phyloP scores from a whole-genome alignment of 2,113 vertebrate genomes.

The Rhea americana region DNA sequence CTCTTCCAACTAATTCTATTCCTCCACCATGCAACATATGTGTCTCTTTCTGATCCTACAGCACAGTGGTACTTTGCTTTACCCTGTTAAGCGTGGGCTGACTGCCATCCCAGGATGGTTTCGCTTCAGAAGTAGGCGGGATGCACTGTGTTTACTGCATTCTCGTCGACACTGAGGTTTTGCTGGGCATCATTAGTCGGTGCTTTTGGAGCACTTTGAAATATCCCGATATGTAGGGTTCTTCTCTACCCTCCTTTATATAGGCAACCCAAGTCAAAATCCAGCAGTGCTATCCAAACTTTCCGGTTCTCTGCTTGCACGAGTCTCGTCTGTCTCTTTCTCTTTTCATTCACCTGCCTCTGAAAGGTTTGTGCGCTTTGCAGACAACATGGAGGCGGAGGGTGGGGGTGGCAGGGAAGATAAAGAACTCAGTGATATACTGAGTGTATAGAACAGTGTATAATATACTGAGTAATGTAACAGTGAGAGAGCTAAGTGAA shows the following conservation, averaged over 20 bases:
- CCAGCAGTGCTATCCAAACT: conserved; percentile 28
- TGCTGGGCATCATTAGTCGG: not conserved
- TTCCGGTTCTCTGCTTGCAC: not conserved
- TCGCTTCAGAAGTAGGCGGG: not conserved
- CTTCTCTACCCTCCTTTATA: not conserved
- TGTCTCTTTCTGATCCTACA: not conserved
- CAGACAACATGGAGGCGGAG: conserved; percentile 55
- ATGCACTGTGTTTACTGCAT: fast-evolving
- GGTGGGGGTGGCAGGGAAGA: conserved; percentile 42
- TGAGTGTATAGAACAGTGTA: conserved; percentile 29
- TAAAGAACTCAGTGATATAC: conserved; percentile 21
- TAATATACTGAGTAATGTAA: conserved; percentile 63
- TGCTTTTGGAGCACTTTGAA: not conserved
- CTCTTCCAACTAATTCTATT: not conserved
- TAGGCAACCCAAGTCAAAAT: conserved; percentile 9
- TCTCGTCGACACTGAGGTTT: not conserved
- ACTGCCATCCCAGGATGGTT: not conserved
- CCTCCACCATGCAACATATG: not conserved
- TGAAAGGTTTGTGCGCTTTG: conserved; percentile 33
- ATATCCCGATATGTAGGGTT: not conserved
- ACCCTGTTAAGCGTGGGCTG: not conserved
- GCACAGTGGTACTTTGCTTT: not conserved
- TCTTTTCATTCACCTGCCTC: conserved; percentile 2
- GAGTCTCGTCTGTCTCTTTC: conserved; percentile 32
- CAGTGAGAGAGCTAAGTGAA: conserved; percentile 54